Percentiles rank a stretch among this genome's conserved stretches.
Conservation (phyloP, 2,113 vertebrate species). For the Rhodinocichla rosea region DNA sequence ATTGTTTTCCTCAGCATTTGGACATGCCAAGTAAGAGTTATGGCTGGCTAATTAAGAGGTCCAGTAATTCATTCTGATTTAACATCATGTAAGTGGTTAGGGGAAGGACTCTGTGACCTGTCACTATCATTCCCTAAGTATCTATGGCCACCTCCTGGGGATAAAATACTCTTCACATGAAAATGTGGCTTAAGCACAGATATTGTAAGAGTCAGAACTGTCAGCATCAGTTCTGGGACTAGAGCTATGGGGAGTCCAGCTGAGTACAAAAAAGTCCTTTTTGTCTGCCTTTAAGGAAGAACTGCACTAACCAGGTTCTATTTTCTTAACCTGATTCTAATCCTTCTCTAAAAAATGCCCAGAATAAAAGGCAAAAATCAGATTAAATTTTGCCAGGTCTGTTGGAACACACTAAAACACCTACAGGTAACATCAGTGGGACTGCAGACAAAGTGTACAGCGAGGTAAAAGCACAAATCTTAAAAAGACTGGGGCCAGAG, state of each 20-base stretch:
- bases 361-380: background rate
- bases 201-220: background rate
- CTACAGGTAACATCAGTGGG: fast-evolving
- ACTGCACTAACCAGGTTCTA: background rate
- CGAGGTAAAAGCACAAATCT: background rate
- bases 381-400: background rate
- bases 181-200: background rate
- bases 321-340: background rate
- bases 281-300: background rate
- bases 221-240: background rate
- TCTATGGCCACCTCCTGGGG: background rate
- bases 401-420: background rate
- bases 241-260: background rate
- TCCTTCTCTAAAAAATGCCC: background rate
- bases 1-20: background rate
- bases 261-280: background rate
- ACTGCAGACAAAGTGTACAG: background rate
- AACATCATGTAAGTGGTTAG: background rate
- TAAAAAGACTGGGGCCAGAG: background rate
- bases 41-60: background rate
- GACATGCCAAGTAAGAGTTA: background rate
- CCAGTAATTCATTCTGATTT: background rate
- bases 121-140: background rate
- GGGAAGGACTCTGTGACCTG: background rate
- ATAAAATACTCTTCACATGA: background rate